These are phyloP conservation scores for Lottia gigantea DNA, from an alignment of 2,888 invertebrate genomes.

Conservation along the genomic window DNA sequence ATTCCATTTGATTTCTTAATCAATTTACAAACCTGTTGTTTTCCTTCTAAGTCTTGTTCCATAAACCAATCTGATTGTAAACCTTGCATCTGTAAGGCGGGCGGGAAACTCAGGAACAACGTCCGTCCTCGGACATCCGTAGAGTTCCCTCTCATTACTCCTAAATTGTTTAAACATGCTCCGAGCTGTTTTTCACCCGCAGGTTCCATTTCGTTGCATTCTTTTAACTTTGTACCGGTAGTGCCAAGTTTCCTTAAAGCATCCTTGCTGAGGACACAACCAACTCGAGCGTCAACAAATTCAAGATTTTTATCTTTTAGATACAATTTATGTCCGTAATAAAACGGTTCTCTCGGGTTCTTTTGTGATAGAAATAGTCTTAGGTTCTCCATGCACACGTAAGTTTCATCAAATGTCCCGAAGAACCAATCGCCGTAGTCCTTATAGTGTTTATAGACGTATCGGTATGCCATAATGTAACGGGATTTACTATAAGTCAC, in stretches of 20 bases:
- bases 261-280: neutral
- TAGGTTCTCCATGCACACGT: neutral
- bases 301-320: neutral
- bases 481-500: neutral
- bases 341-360: neutral
- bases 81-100: neutral
- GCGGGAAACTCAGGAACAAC: neutral
- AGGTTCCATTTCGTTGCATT: neutral
- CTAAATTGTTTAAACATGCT: neutral
- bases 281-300: slow-evolving; percentile 1
- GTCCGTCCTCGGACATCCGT: neutral
- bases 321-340: neutral
- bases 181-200: neutral
- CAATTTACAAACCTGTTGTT: too few relatives aligned
- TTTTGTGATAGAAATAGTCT: neutral
- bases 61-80: neutral
- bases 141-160: neutral
- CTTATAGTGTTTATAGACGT: neutral
- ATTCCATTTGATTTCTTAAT: too few relatives aligned
- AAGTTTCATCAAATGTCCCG: neutral
- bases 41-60: neutral
- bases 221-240: neutral
- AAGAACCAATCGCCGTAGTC: neutral
- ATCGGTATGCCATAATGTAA: slow-evolving; percentile 2
- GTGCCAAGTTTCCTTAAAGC: neutral